A percentile compares a stretch with the other conserved stretches of the same genome.
phyloP scores from a whole-genome alignment of 2,888 invertebrate genomes.

The Sinodicranocentrus sp. region DNA sequence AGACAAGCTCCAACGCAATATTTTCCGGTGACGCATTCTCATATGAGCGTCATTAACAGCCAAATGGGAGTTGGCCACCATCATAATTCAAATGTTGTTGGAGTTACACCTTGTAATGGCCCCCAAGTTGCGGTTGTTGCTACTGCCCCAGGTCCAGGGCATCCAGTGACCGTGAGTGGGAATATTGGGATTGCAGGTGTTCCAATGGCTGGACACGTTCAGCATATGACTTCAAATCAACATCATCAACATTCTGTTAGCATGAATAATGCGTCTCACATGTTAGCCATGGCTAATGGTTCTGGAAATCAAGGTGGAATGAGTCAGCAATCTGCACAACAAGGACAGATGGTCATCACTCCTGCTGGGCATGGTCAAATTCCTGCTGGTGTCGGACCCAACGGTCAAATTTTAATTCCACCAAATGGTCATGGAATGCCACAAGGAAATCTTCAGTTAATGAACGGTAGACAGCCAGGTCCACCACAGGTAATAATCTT shows the following conservation, averaged over 20 bases:
- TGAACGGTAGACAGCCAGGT: constrained; percentile 59
- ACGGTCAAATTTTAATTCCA: constrained; percentile 61
- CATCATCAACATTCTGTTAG: constrained; percentile 61
- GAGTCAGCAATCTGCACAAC: constrained; percentile 53
- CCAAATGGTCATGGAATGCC: constrained; percentile 65
- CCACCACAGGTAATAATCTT: constrained; percentile 73
- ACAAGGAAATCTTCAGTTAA: constrained; percentile 55
- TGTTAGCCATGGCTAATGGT: constrained; percentile 67
- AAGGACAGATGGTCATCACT: constrained; percentile 58
- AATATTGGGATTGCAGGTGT: constrained; percentile 57
- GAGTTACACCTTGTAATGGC: constrained; percentile 56
- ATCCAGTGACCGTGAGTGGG: constrained; percentile 66
- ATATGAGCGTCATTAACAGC: constrained; percentile 71
- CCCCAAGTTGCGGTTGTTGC: constrained; percentile 71
- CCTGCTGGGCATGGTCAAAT: constrained; percentile 52
- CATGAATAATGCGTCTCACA: constrained; percentile 60
- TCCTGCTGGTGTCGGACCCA: constrained; percentile 39
- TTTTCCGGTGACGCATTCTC: constrained; percentile 73
- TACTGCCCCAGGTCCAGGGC: constrained; percentile 63
- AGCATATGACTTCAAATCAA: constrained; percentile 62
- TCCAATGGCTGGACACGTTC: constrained; percentile 54
- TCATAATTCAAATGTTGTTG: constrained; percentile 65
- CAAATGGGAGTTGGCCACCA: constrained; percentile 69
- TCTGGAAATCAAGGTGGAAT: constrained; percentile 56
- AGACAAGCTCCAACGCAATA: constrained; percentile 72